Base-by-base conservation (phyloP, 1,140 invertebrate species). In the Drosophila ironensis region DNA sequence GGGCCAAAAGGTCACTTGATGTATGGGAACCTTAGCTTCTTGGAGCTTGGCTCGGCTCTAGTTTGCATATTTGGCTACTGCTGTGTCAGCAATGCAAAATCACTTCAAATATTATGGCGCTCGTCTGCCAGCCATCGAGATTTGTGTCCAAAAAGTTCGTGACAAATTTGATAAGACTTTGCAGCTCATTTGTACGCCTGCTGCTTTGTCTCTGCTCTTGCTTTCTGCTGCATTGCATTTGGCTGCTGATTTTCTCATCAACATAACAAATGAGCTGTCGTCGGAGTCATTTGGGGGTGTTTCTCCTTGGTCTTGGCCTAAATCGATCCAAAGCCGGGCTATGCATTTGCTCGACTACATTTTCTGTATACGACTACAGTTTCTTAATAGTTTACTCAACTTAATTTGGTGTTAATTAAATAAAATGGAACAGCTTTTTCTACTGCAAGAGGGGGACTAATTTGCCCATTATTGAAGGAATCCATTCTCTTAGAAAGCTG, bases 1-100 rank as follows among this genome's bases (percentile, higher is more conserved):
- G 72, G 67, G n/a, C n/a, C 35, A 37, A 82, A 82, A 82, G 77
- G 77, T 82, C 78, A 69, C 38, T 63, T 76, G 77, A 81, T 54
- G 42, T 56, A 72, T 68, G 51, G 61, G 42, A 68, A 61, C 67
- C 64, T 72, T 82, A 47, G 64, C 61, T 61, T 68, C 35, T 80
- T n/a, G n/a, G n/a, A n/a, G n/a, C n/a, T n/a, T 42, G 48, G 44
- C 44, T 12, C 14, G 8, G 37, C 30, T 3, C 24, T 70, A 70
- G 76, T 80, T 66, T 66, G 69, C 68, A 70, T 84, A 77, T 70
- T 72, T 24, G 42, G 22, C 37, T 35, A 28, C 27, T 52, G 61
- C 54, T 51, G 16, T 48, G 51, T 56, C 66, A 63, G 57, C 63
- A 56, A 46, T 53, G 38, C n/a, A 30, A 77, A 82, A 72, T 66